These are phyloP conservation scores for Zeugodacus cucurbitae DNA, from an alignment of 1,140 invertebrate species.

Conservation along the genomic window DNA sequence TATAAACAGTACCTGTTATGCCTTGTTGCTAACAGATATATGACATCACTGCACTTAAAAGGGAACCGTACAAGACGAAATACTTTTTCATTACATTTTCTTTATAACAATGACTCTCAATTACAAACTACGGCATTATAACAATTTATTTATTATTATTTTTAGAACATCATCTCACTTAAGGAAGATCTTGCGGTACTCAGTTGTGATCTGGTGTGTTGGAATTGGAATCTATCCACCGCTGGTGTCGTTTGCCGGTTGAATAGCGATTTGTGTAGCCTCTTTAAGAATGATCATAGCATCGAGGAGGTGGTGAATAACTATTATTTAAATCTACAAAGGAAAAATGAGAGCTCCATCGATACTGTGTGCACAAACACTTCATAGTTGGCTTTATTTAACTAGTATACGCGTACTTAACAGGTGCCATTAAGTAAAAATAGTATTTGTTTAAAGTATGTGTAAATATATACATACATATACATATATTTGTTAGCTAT, in stretches of 20 bases:
- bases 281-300: slow-evolving; percentile 47
- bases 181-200: slow-evolving; percentile 56
- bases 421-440: not conserved
- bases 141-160: slow-evolving; percentile 10
- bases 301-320: slow-evolving; percentile 20
- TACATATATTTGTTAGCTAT: not conserved
- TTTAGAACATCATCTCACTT: slow-evolving; percentile 57
- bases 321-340: slow-evolving; percentile 6
- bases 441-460: not conserved
- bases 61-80: too few species aligned
- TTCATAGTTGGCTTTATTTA: not conserved
- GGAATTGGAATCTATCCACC: slow-evolving; percentile 61
- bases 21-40: too few species aligned
- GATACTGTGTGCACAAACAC: not conserved
- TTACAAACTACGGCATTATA: too few species aligned
- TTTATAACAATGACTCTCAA: too few species aligned
- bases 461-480: not conserved
- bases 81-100: too few species aligned
- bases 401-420: not conserved
- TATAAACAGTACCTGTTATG: too few species aligned
- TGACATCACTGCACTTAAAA: too few species aligned
- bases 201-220: slow-evolving; percentile 60
- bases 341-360: not conserved
- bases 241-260: slow-evolving; percentile 61
- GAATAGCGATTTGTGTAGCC: slow-evolving; percentile 51